Evolutionary conservation across 2,113 vertebrate species (phyloP).

Genomic region (Oreamnos americanus): DNA sequence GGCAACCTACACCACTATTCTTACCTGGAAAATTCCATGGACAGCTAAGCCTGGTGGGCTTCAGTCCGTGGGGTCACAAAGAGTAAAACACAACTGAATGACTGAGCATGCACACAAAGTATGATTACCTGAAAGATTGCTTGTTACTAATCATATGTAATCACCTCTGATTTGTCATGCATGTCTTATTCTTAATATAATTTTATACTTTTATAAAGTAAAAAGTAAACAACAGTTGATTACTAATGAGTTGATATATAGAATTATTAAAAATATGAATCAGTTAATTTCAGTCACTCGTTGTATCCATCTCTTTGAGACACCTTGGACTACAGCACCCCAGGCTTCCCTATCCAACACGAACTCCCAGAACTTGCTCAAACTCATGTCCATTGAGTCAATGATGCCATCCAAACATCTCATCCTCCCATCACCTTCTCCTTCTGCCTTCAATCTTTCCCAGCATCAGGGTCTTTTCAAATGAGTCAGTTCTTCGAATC

Average conservation of each 20-base stretch:
- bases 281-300: not conserved
- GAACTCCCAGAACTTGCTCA: not conserved
- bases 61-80: not conserved
- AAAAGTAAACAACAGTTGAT: not conserved
- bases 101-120: not conserved
- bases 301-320: not conserved
- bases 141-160: not conserved
- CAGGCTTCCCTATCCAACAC: not conserved
- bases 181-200: not conserved
- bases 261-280: not conserved
- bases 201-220: not conserved
- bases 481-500: rapidly evolving
- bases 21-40: not conserved
- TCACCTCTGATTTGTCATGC: not conserved
- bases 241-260: not conserved
- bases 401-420: not conserved
- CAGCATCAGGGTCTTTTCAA: not conserved
- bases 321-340: not conserved
- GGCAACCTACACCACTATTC: not conserved
- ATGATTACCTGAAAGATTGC: not conserved
- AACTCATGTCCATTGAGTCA: not conserved
- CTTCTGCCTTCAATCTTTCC: not conserved
- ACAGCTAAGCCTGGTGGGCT: not conserved
- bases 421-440: not conserved
- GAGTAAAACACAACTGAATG: not conserved